Evolutionary conservation across 2,888 invertebrate genomes (phyloP).

Genomic region (Iselma pallidipennis): DNA sequence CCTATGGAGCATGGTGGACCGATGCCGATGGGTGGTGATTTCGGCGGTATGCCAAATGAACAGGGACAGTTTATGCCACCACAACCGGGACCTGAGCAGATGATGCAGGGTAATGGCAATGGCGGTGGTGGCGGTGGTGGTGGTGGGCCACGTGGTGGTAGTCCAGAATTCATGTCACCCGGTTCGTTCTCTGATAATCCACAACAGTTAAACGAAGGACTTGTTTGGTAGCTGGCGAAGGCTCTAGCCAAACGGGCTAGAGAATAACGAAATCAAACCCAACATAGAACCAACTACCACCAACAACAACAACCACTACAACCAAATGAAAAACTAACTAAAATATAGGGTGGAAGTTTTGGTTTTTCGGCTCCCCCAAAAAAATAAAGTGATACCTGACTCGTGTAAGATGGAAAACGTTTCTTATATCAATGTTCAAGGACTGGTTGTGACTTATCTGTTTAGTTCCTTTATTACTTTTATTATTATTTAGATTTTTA

Average conservation of each 20-base stretch:
- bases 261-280: too few relatives aligned
- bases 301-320: background rate
- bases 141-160: constrained; percentile 69
- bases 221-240: constrained; percentile 70
- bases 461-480: constrained; percentile 2
- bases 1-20: constrained; percentile 72
- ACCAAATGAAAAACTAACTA: background rate
- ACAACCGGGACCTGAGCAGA: constrained; percentile 64
- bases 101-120: constrained; percentile 59
- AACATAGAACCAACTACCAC: too few relatives aligned
- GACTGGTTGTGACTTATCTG: constrained; percentile 17
- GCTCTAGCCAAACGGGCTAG: constrained; percentile 57
- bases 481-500: background rate
- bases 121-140: constrained; percentile 70
- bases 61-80: constrained; percentile 64
- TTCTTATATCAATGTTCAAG: constrained; percentile 3
- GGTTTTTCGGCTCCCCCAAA: background rate
- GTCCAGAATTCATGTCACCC: constrained; percentile 72
- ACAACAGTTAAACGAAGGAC: constrained; percentile 73
- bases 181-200: constrained; percentile 70
- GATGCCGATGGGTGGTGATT: constrained; percentile 76
- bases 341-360: constrained; percentile 1
- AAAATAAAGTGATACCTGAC: constrained; percentile 11
- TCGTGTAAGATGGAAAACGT: background rate
- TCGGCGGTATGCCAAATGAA: constrained; percentile 72